Evolutionary conservation across 2,888 invertebrate genomes (phyloP), one percentile per base, ranked within the genome.

Genomic region (Drosophila neonasuta): DNA sequence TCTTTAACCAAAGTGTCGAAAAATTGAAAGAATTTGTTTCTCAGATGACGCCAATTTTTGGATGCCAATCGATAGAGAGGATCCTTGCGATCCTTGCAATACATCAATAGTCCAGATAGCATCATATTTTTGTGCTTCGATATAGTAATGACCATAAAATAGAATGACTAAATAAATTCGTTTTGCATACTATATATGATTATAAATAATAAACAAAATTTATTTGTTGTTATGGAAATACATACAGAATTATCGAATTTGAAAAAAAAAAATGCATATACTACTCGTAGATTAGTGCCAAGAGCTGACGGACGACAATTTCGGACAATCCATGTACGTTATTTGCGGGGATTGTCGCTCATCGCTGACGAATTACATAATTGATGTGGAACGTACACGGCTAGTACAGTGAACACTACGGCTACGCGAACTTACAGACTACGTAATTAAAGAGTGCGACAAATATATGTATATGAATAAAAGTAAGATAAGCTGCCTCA

Each of bases 381-480:
- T 11, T 24, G 24, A 24, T 36, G 41, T 17, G 20, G 34, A 17
- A 41, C 39, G 24, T 9, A 46, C 30, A 46, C 46, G 36, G 24
- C 24, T 9, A 42, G 57, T 56, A 62, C 61, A 68, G 68, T 62
- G 44, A 55, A 71, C 62, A 71, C 72, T 68, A 68, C n/a, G 36
- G 44, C 68, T 62, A 63, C n/a, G 36, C 41, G 32, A 56, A 68
- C 56, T 71, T 71, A 67, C 17, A 7, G 1, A 36, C 46, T 70
- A 70, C 15, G 36, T 6, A 36, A 17, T 20, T 32, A 34, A 55
- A 15, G 3, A 15, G 39, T 50, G 44, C 2, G 42, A 30, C 44
- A 66, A 20, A 44, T 29, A 24, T 15, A 36, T 1, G 17, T 20
- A 13, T 20, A 45, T 15, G 15, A 13, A n/a, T 42, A 44, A 32